These are phyloP conservation scores for Eretmocerus hayati DNA, from an alignment of 2,888 invertebrate genomes.

Conservation along the genomic window DNA sequence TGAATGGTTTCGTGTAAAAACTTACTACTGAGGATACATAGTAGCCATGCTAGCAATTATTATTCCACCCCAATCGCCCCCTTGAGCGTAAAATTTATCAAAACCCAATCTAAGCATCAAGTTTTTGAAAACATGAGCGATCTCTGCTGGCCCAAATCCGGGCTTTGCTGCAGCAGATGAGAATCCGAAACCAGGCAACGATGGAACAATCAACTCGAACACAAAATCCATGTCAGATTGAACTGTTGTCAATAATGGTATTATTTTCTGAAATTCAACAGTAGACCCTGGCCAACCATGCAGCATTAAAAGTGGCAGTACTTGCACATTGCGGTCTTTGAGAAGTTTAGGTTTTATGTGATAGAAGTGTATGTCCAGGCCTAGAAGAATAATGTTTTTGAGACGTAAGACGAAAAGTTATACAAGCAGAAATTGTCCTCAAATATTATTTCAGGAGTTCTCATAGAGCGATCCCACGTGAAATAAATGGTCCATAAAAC, in stretches of 20 bases:
- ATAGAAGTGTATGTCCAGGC: conserved; percentile 61
- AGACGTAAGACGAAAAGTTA: no score
- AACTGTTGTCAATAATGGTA: conserved; percentile 59
- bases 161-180: conserved; percentile 54
- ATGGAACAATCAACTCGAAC: conserved; percentile 57
- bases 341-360: conserved; percentile 54
- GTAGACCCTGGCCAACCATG: conserved; percentile 91
- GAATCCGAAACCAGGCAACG: conserved; percentile 47
- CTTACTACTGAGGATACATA: conserved; percentile 54
- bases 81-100: conserved; percentile 63
- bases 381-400: no score
- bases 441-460: no score
- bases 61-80: conserved; percentile 76
- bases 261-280: conserved; percentile 73
- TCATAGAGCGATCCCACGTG: no score
- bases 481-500: no score
- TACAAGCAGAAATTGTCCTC: no score
- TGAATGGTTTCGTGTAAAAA: not conserved
- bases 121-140: conserved; percentile 56
- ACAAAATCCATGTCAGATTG: conserved; percentile 53
- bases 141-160: conserved; percentile 56
- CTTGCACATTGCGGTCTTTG: conserved; percentile 29
- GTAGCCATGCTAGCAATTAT: conserved; percentile 59
- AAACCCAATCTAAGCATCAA: conserved; percentile 66
- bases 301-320: conserved; percentile 62